Evolutionary conservation across 2,113 vertebrate species (phyloP).

Genomic region (Symphodus melops): DNA sequence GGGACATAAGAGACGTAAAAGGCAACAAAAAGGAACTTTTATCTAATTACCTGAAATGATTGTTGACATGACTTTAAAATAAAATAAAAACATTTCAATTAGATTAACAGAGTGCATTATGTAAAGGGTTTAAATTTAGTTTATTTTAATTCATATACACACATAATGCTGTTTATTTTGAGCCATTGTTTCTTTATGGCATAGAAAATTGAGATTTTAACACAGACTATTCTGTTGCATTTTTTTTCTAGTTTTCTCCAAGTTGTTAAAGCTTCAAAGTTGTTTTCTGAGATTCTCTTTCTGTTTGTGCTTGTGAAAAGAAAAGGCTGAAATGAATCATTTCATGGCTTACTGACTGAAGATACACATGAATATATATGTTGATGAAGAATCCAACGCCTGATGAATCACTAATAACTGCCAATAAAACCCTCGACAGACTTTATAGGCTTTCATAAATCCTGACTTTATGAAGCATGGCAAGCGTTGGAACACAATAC

Average conservation of each 20-base stretch:
- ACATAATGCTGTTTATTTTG: neutral
- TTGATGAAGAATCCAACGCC: neutral
- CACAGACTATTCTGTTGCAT: too few relatives aligned
- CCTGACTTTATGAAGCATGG: neutral
- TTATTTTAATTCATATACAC: neutral
- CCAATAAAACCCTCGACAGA: slow-evolving; percentile 7
- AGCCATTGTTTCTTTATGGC: too few relatives aligned
- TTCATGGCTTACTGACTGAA: slow-evolving; percentile 12
- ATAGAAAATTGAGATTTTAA: too few relatives aligned
- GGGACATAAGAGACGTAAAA: neutral
- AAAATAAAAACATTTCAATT: too few relatives aligned
- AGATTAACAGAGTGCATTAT: too few relatives aligned
- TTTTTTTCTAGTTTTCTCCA: too few relatives aligned
- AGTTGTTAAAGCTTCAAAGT: neutral
- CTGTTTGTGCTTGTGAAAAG: neutral
- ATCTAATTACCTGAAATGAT: neutral
- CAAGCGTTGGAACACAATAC: neutral
- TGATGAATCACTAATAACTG: slow-evolving; percentile 2
- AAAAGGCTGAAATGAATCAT: neutral
- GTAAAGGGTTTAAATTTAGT: neutral
- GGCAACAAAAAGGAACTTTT: neutral
- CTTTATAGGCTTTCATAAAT: neutral
- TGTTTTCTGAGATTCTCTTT: neutral
- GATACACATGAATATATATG: slow-evolving; percentile 7
- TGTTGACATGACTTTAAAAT: neutral